Evolutionary conservation across 2,888 invertebrate genomes (phyloP).

Genomic region (Cheilosia soror): DNA sequence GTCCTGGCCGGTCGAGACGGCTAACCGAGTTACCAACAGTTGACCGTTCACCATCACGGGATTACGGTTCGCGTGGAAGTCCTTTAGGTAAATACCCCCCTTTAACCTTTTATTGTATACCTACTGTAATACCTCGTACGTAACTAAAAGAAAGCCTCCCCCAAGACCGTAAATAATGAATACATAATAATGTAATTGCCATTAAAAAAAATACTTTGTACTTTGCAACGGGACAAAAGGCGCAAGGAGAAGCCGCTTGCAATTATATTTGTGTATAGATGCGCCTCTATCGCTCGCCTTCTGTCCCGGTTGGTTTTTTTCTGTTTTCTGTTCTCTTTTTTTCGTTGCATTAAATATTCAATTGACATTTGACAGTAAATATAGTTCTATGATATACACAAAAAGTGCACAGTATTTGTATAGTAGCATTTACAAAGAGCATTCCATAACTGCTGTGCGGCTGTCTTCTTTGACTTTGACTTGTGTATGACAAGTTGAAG

Average conservation of each 20-base stretch:
- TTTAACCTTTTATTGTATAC: constrained; percentile 23
- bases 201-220: constrained; percentile 62
- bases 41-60: constrained; percentile 94
- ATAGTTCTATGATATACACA: constrained; percentile 38
- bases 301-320: constrained; percentile 38
- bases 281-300: background rate
- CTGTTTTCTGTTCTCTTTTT: background rate
- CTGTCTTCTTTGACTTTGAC: constrained; percentile 48
- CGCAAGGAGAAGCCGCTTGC: background rate
- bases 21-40: constrained; percentile 92
- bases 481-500: constrained; percentile 38
- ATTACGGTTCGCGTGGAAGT: constrained; percentile 87
- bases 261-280: background rate
- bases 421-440: constrained; percentile 55
- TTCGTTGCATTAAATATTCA: constrained; percentile 61
- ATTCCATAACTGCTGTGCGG: constrained; percentile 37
- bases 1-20: constrained; percentile 87
- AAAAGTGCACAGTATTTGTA: constrained; percentile 69
- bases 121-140: constrained; percentile 9
- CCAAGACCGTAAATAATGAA: constrained; percentile 54
- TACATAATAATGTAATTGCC: constrained; percentile 69
- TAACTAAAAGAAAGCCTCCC: constrained; percentile 59
- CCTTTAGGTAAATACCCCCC: constrained; percentile 84
- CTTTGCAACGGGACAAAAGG: constrained; percentile 22
- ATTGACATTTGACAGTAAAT: constrained; percentile 71